These are phyloP conservation scores for Carassius carassius DNA, from an alignment of 2,113 vertebrate genomes.

Conservation along the genomic window DNA sequence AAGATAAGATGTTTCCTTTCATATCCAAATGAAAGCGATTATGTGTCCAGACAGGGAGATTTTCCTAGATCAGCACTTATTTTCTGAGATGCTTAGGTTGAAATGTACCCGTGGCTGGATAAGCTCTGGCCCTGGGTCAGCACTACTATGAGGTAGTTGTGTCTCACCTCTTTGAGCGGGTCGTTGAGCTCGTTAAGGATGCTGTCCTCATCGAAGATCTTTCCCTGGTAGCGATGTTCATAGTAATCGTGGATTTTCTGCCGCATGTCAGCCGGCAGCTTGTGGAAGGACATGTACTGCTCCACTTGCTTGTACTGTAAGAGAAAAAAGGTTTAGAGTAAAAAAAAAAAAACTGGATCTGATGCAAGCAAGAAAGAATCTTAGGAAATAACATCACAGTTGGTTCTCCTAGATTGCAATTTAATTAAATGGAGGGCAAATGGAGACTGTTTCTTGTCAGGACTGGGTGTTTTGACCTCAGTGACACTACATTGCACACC, in stretches of 20 bases:
- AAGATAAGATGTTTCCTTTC: background rate
- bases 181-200: conserved; percentile 98
- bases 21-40: conserved; percentile 22
- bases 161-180: conserved; percentile 93
- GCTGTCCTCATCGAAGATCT: conserved; percentile 98
- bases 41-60: conserved; percentile 1
- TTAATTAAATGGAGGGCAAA: no score
- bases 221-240: conserved; percentile 98
- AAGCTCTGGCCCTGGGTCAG: background rate
- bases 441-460: no score
- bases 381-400: background rate
- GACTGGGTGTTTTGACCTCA: background rate
- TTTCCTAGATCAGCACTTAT: conserved; percentile 6
- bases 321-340: background rate
- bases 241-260: conserved; percentile 99
- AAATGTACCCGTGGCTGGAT: background rate
- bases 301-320: conserved; percentile 98
- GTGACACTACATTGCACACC: background rate
- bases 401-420: background rate
- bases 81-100: background rate
- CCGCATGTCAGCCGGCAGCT: conserved; percentile 96
- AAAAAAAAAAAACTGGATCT: background rate
- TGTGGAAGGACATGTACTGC: conserved; percentile 99
- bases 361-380: background rate
- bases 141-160: background rate